Evolutionary conservation across 2,888 invertebrate genomes (phyloP), one percentile per base, ranked within the genome.

Genomic region (Campoletis raptor): DNA sequence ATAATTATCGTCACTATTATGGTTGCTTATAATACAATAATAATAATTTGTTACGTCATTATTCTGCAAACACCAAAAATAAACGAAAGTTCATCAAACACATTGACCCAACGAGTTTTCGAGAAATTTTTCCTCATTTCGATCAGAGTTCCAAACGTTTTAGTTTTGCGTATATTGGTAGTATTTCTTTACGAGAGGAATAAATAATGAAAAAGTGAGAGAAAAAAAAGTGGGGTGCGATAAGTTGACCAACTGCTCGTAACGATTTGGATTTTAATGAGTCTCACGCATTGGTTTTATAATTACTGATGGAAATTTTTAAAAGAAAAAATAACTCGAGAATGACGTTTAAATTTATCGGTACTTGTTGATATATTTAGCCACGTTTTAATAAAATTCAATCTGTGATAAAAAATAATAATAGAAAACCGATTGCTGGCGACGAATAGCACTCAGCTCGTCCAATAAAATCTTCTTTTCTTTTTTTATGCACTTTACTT

Each of bases 171-270:
- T 52, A 42, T 83, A 37, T 76, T 48, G n/a, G 18, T 48, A 37
- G 18, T 48, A 37, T 72, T 64, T 66, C 42, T 37, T 72, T 6
- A 24, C 21, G n/a, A 52, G 30, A n/a, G 70, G 54, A 42, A 42
- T 42, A 54, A 45, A 61, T 30, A 37, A 37, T 64, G 5, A 24
- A 54, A 12, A 67, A 73, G 37, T 24, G 52, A n/a, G 21, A 45
- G 40, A 70, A 57, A 21, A 42, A 74, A 36, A 85, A 66, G 69
- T 52, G 42, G 74, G 64, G 48, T 37, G 70, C 54, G 82, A 83
- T 79, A 80, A 83, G 85, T 45, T 64, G 54, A 83, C 52, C 45
- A 45, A 42, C 66, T 66, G 72, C 77, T 40, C 15, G 24, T 61
- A 54, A 78, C 67, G 57, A 80, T 79, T 69, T 70, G 45, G 66